Conservation (phyloP, 1,140 invertebrate genomes). For the Paracyclopina nana region DNA sequence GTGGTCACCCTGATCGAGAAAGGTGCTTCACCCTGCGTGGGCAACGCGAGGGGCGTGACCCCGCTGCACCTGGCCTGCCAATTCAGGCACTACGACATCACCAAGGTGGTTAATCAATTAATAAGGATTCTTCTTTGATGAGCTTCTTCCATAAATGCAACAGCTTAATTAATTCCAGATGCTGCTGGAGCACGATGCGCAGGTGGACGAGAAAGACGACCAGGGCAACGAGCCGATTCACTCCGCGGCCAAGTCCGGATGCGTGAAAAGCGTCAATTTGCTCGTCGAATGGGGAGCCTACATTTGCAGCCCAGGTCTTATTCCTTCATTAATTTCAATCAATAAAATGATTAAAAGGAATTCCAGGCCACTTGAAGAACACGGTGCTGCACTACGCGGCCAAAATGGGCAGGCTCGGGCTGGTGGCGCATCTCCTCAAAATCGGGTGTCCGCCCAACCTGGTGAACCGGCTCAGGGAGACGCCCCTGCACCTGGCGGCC, state of each 20-base stretch:
- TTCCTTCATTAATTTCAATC: too few species aligned
- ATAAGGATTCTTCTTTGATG: not conserved
- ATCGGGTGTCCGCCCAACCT: not conserved
- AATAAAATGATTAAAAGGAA: too few species aligned
- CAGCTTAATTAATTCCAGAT: not conserved
- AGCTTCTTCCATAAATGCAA: not conserved
- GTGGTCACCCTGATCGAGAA: not conserved
- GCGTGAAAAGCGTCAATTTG: not conserved
- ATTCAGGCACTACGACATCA: not conserved
- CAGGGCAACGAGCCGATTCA: not conserved
- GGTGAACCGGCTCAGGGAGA: not conserved
- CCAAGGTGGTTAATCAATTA: not conserved
- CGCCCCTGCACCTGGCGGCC: not conserved
- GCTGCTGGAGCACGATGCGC: not conserved
- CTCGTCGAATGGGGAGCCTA: not conserved
- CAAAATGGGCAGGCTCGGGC: not conserved
- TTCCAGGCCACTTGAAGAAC: not conserved
- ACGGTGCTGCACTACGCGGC: not conserved
- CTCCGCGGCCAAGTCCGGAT: not conserved
- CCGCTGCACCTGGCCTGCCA: not conserved
- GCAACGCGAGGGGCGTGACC: not conserved
- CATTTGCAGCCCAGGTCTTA: not conserved
- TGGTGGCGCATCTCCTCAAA: not conserved
- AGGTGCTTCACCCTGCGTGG: not conserved
- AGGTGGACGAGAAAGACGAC: not conserved